phyloP scores from a whole-genome alignment of 1,140 invertebrate genomes.

The Oscheius sp. region DNA sequence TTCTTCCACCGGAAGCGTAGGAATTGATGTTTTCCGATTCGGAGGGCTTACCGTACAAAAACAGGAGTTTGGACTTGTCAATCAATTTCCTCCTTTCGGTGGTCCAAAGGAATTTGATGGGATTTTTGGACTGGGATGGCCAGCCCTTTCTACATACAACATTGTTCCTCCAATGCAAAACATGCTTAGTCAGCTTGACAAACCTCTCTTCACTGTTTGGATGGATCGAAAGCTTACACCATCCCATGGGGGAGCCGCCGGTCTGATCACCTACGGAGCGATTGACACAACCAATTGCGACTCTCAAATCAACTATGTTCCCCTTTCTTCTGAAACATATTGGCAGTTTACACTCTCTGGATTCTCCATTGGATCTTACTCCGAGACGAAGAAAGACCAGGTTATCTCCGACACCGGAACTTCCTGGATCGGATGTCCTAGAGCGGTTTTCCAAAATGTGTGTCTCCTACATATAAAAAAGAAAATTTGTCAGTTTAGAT shows the following conservation, averaged over 20 bases:
- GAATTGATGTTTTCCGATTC: constrained; percentile 20
- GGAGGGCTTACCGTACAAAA: constrained; percentile 1
- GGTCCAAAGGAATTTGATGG: constrained; percentile 10
- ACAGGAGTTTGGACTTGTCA: constrained; percentile 7
- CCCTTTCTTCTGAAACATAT: background rate
- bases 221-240: constrained; percentile 7
- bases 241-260: constrained; percentile 16
- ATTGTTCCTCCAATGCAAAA: constrained; percentile 17
- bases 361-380: background rate
- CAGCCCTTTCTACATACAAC: constrained; percentile 34
- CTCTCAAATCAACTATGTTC: constrained; percentile 7
- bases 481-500: background rate
- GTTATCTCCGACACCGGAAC: constrained; percentile 27
- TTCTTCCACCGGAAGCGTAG: constrained; percentile 23
- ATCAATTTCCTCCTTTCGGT: background rate
- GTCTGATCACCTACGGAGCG: constrained; percentile 18
- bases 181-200: constrained; percentile 19
- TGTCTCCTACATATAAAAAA: background rate
- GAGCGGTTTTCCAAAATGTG: background rate
- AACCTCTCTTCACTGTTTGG: constrained; percentile 24
- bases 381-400: background rate
- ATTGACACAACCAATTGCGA: constrained; percentile 20
- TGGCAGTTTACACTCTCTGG: background rate
- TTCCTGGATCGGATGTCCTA: constrained; percentile 9
- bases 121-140: constrained; percentile 25